A percentile compares a stretch with the other conserved stretches of the same genome.
Conservation (phyloP, 2,797 vertebrate species). For the Huso huso region DNA sequence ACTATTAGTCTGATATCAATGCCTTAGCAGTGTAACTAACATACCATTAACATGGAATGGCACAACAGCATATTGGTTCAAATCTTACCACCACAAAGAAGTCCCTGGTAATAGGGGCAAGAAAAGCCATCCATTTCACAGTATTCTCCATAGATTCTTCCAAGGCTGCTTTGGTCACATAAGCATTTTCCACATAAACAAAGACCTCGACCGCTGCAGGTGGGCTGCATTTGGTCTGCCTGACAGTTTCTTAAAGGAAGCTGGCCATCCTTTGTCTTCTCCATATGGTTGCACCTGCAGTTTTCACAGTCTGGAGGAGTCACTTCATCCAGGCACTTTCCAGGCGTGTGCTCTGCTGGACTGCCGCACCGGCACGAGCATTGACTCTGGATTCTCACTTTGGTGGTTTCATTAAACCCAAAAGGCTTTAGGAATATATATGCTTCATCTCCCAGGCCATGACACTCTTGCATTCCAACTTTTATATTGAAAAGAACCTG, state of each 20-base stretch:
- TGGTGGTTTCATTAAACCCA: conserved; percentile 87
- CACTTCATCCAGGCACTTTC: conserved; percentile 48
- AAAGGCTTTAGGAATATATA: conserved; percentile 69
- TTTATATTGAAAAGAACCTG: conserved; percentile 89
- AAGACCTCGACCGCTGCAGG: conserved; percentile 76
- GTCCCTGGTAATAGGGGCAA: conserved; percentile 73
- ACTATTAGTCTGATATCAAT: too few species aligned
- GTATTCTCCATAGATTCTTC: conserved; percentile 77
- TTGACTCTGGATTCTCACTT: conserved; percentile 61
- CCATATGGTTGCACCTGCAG: conserved; percentile 34
- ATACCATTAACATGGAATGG: too few species aligned
- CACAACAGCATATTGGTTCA: too few species aligned
- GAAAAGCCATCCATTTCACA: conserved; percentile 93
- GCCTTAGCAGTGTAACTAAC: too few species aligned
- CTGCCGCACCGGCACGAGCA: conserved; percentile 68
- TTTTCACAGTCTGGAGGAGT: conserved; percentile 31
- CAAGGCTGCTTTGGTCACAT: conserved; percentile 76
- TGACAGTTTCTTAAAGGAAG: conserved; percentile 48
- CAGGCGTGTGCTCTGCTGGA: conserved; percentile 24
- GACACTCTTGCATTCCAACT: conserved; percentile 68
- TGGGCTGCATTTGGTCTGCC: conserved; percentile 44
- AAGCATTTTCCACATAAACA: conserved; percentile 82
- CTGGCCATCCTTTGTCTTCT: conserved; percentile 26
- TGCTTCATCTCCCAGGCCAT: conserved; percentile 53
- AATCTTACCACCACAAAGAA: conserved; percentile 76